Percentiles rank a stretch among this genome's conserved stretches.
These are phyloP conservation scores for Unio delphinus DNA, from an alignment of 2,888 invertebrate species.

Conservation along the genomic window DNA sequence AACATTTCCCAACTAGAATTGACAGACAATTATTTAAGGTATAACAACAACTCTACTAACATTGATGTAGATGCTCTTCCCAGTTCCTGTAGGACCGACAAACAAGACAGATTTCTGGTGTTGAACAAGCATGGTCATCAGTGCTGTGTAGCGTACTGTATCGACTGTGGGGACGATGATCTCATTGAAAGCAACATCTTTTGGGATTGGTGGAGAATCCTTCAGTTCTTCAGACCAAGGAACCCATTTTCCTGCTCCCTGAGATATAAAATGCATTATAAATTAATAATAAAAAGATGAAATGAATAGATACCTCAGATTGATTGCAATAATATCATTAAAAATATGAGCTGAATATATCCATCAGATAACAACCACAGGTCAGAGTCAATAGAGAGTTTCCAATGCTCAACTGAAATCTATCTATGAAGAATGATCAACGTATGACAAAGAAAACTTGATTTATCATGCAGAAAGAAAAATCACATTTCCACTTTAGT, in stretches of 20 bases:
- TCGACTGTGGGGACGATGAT: constrained; percentile 94
- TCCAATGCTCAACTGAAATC: too few relatives aligned
- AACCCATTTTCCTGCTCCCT: constrained; percentile 87
- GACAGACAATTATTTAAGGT: background rate
- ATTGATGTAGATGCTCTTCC: constrained; percentile 72
- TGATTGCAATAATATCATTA: too few relatives aligned
- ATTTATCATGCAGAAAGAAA: too few relatives aligned
- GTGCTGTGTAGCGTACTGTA: constrained; percentile 85
- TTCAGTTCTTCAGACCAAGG: constrained; percentile 89
- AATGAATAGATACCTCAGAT: too few relatives aligned
- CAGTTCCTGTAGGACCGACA: constrained; percentile 77
- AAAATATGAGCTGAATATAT: too few relatives aligned
- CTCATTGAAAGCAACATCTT: constrained; percentile 92
- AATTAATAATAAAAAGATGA: too few relatives aligned
- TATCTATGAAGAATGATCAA: too few relatives aligned
- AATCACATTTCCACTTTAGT: too few relatives aligned
- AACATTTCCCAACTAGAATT: background rate
- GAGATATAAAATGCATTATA: constrained; percentile 7
- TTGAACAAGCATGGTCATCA: constrained; percentile 85
- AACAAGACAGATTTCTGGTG: constrained; percentile 89
- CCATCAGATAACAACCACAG: too few relatives aligned
- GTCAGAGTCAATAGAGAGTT: too few relatives aligned
- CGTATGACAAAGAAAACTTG: too few relatives aligned
- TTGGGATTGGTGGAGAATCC: constrained; percentile 69
- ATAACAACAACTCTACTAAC: constrained; percentile 53